phyloP scores from a whole-genome alignment of 2,113 vertebrate genomes.

The Indri indri region DNA sequence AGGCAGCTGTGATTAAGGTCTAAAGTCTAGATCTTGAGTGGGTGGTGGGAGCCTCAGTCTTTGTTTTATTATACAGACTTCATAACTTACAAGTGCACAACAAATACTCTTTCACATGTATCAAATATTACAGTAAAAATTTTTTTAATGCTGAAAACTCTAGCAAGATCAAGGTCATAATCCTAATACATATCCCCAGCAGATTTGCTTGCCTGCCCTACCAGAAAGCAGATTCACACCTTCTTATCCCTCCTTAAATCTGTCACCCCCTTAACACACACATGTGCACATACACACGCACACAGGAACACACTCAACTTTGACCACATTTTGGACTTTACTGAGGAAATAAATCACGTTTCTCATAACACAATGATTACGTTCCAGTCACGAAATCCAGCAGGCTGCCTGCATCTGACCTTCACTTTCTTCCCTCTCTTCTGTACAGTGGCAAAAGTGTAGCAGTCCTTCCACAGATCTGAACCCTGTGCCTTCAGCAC shows the following conservation, averaged over 20 bases:
- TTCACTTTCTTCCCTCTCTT: not conserved
- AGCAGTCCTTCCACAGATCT: not conserved
- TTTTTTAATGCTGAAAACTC: conserved; percentile 29
- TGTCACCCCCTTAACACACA: not conserved
- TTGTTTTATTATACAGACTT: not conserved
- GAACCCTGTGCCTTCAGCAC: not conserved
- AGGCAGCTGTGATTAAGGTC: not conserved
- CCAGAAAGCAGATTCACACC: not conserved
- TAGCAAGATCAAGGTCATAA: not conserved
- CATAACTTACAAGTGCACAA: not conserved
- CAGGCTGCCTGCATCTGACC: not conserved
- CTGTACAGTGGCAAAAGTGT: too few species aligned
- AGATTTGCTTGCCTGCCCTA: not conserved
- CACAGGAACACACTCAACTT: not conserved
- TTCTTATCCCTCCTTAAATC: not conserved
- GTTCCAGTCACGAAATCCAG: not conserved
- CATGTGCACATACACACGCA: not conserved
- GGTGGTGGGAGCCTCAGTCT: not conserved
- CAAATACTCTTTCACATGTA: not conserved
- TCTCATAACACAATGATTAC: not conserved
- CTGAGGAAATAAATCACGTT: not conserved
- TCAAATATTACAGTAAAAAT: not conserved
- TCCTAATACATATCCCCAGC: not conserved
- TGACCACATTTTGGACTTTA: not conserved
- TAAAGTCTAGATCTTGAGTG: not conserved